Conservation (phyloP, 1,140 invertebrate species). For the Drosophila suzukii region DNA sequence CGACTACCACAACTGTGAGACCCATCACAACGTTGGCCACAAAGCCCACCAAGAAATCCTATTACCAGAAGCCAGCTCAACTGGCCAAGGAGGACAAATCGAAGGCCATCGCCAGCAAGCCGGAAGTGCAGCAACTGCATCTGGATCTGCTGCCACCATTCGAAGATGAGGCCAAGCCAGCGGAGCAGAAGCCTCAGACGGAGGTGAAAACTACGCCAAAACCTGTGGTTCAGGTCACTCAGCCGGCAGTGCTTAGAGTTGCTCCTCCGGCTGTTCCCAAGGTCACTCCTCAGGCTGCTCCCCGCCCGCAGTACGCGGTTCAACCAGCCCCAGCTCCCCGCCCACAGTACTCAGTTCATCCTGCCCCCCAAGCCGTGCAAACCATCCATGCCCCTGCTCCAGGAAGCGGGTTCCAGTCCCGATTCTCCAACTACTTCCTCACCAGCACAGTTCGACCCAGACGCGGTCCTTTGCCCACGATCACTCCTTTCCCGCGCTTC, state of each 20-base stretch:
- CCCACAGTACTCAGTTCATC: conserved; percentile 25
- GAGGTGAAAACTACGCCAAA: conserved; percentile 4
- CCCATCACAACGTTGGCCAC: conserved; percentile 28
- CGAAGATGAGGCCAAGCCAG: conserved; percentile 32
- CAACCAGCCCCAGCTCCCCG: background rate
- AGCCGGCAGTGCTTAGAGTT: conserved; percentile 5
- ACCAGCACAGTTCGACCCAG: conserved; percentile 60
- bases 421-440: conserved; percentile 63
- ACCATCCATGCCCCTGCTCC: conserved; percentile 1
- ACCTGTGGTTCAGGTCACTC: conserved; percentile 1
- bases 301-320: background rate
- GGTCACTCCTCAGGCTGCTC: background rate
- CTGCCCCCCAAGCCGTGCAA: conserved; percentile 7
- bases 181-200: conserved; percentile 10
- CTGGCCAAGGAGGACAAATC: conserved; percentile 23
- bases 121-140: conserved; percentile 40
- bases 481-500: conserved; percentile 68
- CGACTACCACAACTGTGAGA: conserved; percentile 19
- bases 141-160: conserved; percentile 68
- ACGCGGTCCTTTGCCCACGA: conserved; percentile 68
- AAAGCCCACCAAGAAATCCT: conserved; percentile 71
- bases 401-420: conserved; percentile 21
- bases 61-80: conserved; percentile 52
- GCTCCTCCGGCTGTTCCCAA: background rate
- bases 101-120: conserved; percentile 28